These are phyloP conservation scores for Oligia fasciuncula DNA, from an alignment of 2,888 invertebrate genomes.

Conservation along the genomic window DNA sequence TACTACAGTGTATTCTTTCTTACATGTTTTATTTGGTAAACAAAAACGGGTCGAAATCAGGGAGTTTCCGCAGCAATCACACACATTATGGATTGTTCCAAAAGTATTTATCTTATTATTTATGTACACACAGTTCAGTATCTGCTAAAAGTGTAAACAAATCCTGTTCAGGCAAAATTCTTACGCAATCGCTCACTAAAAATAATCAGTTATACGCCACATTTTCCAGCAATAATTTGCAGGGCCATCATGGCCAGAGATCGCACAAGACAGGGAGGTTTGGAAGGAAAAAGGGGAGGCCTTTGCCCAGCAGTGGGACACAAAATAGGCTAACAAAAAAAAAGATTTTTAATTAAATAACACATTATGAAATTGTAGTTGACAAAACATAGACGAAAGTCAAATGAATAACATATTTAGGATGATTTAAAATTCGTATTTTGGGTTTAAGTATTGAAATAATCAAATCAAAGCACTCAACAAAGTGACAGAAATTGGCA, in stretches of 20 bases:
- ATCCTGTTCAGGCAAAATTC: neutral
- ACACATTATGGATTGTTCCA: neutral
- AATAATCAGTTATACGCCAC: too few species aligned
- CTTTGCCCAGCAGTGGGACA: too few species aligned
- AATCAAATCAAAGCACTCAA: neutral
- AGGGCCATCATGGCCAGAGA: too few species aligned
- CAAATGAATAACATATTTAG: neutral
- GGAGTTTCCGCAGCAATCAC: neutral
- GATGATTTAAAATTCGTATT: neutral
- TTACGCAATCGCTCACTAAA: neutral
- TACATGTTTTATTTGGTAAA: slow-evolving; percentile 10
- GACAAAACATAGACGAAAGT: neutral
- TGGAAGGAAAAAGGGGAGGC: too few species aligned
- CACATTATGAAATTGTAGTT: neutral
- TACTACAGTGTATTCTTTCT: slow-evolving; percentile 17
- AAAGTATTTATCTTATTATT: neutral
- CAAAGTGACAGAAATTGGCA: neutral
- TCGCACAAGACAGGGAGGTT: too few species aligned
- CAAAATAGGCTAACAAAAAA: too few species aligned
- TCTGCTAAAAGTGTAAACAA: neutral
- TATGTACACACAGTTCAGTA: neutral
- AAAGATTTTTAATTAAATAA: neutral
- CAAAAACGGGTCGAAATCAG: neutral
- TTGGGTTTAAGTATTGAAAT: neutral
- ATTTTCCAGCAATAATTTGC: neutral